Percentiles rank a stretch among this genome's conserved stretches.
Evolutionary conservation across 2,888 invertebrate genomes (phyloP).

Genomic region (Muschampia plurimacula): DNA sequence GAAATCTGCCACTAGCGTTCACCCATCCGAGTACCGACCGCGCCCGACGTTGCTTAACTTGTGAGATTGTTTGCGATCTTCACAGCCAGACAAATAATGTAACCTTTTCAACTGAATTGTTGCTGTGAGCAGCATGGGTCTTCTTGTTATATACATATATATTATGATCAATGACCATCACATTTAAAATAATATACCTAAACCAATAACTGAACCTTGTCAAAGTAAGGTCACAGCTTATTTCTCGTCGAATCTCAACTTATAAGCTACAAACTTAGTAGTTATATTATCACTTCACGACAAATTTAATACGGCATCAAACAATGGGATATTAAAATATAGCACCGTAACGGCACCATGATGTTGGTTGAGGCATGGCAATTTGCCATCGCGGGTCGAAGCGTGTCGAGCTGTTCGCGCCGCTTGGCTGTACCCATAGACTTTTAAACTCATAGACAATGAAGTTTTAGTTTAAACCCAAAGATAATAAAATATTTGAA

Average conservation of each 20-base stretch:
- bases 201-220: background rate
- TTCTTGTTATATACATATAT: too few species aligned
- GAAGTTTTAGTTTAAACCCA: too few species aligned
- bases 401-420: constrained; percentile 7
- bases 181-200: too few species aligned
- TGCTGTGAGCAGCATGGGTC: too few species aligned
- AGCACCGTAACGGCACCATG: constrained; percentile 21
- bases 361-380: constrained; percentile 8
- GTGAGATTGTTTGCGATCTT: too few species aligned
- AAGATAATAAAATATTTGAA: too few species aligned
- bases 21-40: too few species aligned
- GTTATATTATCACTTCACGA: constrained; percentile 1
- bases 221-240: background rate
- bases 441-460: background rate
- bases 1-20: too few species aligned
- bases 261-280: background rate
- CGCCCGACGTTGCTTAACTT: too few species aligned
- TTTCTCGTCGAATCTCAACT: background rate
- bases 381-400: constrained; percentile 23
- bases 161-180: too few species aligned
- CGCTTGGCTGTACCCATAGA: background rate
- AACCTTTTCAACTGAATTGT: too few species aligned
- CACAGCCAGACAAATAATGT: too few species aligned
- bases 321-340: constrained; percentile 26
- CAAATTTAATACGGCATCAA: constrained; percentile 21